Evolutionary conservation across 2,888 invertebrate genomes (phyloP), one percentile per base, ranked within the genome.

Genomic region (Drosophila multiciliata): DNA sequence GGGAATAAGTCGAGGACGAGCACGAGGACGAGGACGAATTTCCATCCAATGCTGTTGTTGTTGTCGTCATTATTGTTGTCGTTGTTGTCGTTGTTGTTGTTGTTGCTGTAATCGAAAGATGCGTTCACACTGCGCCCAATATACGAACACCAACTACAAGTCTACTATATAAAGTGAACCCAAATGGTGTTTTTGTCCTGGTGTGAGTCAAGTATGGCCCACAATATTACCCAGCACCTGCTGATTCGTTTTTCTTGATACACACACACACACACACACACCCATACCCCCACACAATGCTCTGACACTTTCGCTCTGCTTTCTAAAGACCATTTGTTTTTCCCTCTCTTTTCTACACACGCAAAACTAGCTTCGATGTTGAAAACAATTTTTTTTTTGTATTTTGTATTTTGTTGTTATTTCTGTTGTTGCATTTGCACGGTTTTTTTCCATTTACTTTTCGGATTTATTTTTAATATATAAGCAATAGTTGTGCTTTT

Each of bases 71-170:
- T 73, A 52, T 49, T 70, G 23, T 78, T 82, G 69, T 63, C 52
- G 23, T 23, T 23, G 23, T 23, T 23, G 23, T 69, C 64, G 49
- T 63, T 73, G 60, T 48, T 65, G 20, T 78, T 84, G 63, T 61
- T 77, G 74, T 75, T 87, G 69, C 77, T 77, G 83, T 88, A 80
- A 87, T 90, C 87, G 90, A 87, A 87, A 87, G 87, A 87, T 87
- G 89, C 90, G 90, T 85, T 78, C 80, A 66, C 82, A 72, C 67
- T 64, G 72, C 78, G 80, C 82, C 82, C 78, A 81, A 83, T 81
- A 78, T 75, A 73, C 71, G 53, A 73, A 49, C 55, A 53, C 66
- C 62, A 80, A 76, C 76, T 66, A 73, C 85, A 64, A 69, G 48
- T 57, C 49, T 26, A 53, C 33, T 58, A 42, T 60, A 70, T 58